Percentiles rank a stretch among this genome's conserved stretches.
These are phyloP conservation scores for Scortum barcoo DNA, from an alignment of 2,113 vertebrate genomes.

Conservation along the genomic window DNA sequence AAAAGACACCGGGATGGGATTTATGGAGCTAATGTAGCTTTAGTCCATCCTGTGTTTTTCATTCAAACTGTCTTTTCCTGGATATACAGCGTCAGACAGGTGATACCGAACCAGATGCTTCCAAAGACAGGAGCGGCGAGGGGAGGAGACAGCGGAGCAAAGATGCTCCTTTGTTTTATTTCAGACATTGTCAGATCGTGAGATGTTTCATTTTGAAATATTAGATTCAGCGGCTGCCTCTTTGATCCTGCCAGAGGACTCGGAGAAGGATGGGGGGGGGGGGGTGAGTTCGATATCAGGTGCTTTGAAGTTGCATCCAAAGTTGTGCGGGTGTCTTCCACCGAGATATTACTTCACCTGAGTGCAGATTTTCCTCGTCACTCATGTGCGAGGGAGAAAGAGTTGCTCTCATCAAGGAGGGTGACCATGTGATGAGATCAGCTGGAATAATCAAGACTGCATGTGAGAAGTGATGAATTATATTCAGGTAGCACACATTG, in stretches of 20 bases:
- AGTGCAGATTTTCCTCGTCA: not conserved
- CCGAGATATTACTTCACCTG: not conserved
- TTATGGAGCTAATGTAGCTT: slow-evolving; percentile 35
- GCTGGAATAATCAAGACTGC: slow-evolving; percentile 5
- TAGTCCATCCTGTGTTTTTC: slow-evolving; percentile 45
- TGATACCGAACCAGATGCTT: slow-evolving; percentile 19
- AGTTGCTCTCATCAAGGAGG: not conserved
- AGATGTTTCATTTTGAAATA: slow-evolving; percentile 46
- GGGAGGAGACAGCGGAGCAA: slow-evolving; percentile 16
- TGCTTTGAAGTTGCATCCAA: slow-evolving; percentile 16
- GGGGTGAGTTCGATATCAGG: slow-evolving; percentile 31
- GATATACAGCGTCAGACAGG: slow-evolving; percentile 35
- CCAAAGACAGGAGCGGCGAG: not conserved
- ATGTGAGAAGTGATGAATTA: slow-evolving; percentile 18
- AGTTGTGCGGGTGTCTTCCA: not conserved
- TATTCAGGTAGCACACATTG: not conserved
- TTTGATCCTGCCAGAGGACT: slow-evolving; percentile 36
- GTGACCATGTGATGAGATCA: not conserved
- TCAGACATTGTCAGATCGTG: slow-evolving; percentile 42
- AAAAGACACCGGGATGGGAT: slow-evolving; percentile 4
- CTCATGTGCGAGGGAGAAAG: not conserved
- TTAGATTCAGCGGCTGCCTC: slow-evolving; percentile 40
- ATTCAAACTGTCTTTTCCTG: slow-evolving; percentile 56
- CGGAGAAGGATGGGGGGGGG: not conserved
- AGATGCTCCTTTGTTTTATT: slow-evolving; percentile 28